These are phyloP conservation scores for Redunca redunca DNA, from an alignment of 2,113 vertebrate genomes.

Conservation along the genomic window DNA sequence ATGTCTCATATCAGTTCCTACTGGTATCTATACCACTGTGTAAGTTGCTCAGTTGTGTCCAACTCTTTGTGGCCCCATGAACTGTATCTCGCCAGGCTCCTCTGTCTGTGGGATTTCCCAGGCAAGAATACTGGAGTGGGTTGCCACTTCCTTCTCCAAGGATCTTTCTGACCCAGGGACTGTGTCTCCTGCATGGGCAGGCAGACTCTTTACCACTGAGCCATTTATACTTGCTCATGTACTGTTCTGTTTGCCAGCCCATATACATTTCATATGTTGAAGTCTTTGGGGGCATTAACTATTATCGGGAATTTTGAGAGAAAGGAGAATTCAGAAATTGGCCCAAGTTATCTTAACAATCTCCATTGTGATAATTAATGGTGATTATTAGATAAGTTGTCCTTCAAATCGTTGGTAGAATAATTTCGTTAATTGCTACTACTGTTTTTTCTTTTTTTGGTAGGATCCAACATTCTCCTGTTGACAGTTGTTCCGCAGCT, in stretches of 20 bases:
- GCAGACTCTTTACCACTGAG: not conserved
- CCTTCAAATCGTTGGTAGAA: not conserved
- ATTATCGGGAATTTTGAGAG: not conserved
- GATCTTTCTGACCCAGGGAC: rapidly evolving
- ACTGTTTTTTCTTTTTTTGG: not conserved
- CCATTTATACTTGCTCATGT: not conserved
- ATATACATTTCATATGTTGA: not conserved
- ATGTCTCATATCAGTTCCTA: not conserved
- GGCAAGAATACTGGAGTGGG: not conserved
- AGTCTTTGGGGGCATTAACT: not conserved
- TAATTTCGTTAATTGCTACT: not conserved
- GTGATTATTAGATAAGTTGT: not conserved
- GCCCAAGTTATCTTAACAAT: not conserved
- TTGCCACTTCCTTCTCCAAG: not conserved
- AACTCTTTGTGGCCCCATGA: not conserved
- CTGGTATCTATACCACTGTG: not conserved
- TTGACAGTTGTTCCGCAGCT: rapidly evolving
- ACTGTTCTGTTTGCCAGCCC: not conserved
- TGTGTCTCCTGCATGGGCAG: not conserved
- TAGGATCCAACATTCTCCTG: not conserved
- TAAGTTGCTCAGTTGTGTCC: not conserved
- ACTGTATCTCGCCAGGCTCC: not conserved
- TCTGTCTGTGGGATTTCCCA: not conserved
- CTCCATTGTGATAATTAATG: not conserved
- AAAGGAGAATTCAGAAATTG: not conserved